phyloP scores from a whole-genome alignment of 2,797 vertebrate species.

The Cirrhinus molitorella region DNA sequence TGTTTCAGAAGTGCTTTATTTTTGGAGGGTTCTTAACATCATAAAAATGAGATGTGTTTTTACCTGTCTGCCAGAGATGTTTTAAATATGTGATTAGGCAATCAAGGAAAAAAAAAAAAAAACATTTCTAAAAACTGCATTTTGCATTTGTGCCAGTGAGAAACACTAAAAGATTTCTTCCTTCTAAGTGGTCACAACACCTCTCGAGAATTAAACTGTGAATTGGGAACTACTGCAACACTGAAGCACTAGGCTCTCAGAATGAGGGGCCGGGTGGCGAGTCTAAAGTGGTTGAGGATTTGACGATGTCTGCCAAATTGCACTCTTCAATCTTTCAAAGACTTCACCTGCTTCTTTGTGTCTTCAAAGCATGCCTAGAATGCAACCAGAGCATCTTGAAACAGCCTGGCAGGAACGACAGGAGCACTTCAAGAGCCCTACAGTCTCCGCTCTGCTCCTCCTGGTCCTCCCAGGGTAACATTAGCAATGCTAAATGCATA shows the following conservation, averaged over 20 bases:
- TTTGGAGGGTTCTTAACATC: background rate
- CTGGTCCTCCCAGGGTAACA: background rate
- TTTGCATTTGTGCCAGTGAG: conserved; percentile 13
- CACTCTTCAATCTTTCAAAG: conserved; percentile 36
- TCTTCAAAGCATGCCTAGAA: conserved; percentile 36
- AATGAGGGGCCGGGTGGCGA: background rate
- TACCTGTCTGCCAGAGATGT: background rate
- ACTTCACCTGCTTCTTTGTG: conserved; percentile 30
- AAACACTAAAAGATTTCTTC: background rate
- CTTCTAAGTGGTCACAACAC: background rate
- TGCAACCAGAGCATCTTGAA: conserved; percentile 13
- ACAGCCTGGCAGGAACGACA: background rate
- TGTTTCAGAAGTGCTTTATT: background rate
- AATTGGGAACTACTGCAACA: conserved; percentile 7
- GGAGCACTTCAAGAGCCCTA: background rate
- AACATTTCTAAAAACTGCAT: background rate
- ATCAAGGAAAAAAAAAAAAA: background rate
- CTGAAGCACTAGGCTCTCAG: background rate
- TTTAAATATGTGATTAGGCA: background rate
- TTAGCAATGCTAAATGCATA: background rate
- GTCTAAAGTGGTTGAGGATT: conserved; percentile 31
- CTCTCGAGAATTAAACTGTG: conserved; percentile 11
- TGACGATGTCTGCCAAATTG: conserved; percentile 33
- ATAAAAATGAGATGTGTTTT: background rate
- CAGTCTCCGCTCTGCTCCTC: background rate